Base-by-base conservation (phyloP, 1,140 invertebrate genomes). In the Drosophila simulans region DNA sequence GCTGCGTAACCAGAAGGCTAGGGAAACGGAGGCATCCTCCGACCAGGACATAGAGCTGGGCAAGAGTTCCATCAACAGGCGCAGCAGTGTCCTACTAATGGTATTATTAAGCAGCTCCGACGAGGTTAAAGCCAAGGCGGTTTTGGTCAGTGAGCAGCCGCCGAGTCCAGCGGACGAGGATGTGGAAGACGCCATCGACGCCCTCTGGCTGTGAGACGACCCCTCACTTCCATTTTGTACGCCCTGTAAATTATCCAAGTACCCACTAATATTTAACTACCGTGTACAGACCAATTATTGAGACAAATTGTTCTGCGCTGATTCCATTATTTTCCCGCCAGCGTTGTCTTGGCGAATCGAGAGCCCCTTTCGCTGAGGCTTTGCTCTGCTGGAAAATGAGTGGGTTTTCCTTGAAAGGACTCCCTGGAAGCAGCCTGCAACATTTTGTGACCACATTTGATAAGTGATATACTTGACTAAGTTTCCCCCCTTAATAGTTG, bases 391-490 rank as follows among this genome's bases (percentile, higher is more conserved):
- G 42, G 57, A 68, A 68, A 52, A 43, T 46, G 5, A 13, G 43
- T 5, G 13, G 17, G 40, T 27, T 52, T 22, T 37, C 10, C 7
- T 1, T 1, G 54, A 27, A 27, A 15, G 48, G 39, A 52, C 22
- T 15, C 31, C n/a, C 17, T 49, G 57, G 42, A 20, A 77, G 51
- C 74, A 77, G 64, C 52, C 17, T 45, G 43, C 17, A 42, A 55
- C 51, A 77, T 57, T 76, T 76, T 77, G 56, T 65, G 40, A 42
- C 53, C 53, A 56, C 60, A 53, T 20, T 63, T 53, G 40, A 82
- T 83, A 77, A 88, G 83, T 88, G 84, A 88, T 88, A 88, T 43
- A 51, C 69, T 65, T 71, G 70, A 88, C 59, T 83, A 89, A 72
- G 52, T 49, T 83, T 77, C 35, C 17, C 20, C 34, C 15, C 10